Evolutionary conservation across 2,888 invertebrate species (phyloP), one percentile per base, ranked within the genome.

Genomic region (Dynastes maya): DNA sequence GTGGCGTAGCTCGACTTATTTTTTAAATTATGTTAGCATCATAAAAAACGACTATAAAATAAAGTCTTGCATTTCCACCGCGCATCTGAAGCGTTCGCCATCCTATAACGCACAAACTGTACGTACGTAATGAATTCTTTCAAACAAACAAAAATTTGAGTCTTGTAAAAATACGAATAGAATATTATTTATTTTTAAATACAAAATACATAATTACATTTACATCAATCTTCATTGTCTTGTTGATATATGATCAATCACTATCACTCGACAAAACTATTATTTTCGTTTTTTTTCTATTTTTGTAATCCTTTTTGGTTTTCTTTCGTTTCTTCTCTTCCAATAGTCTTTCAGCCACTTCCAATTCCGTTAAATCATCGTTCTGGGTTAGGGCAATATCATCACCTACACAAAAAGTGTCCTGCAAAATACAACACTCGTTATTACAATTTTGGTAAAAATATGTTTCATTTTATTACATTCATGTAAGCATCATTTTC

Each of bases 341-440:
- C 55, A 91, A 86, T 79, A 91, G 90, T 67, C 85, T 86, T 87
- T 94, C 94, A 0, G 94, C 93, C 68, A 92, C 85, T 85, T 94
- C 94, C 80, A 94, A 87, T 80, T 91, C 90, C 0, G 89, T 92
- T 83, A 90, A 87, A 83, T 91, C 90, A 65, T 88, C 0, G 83
- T 88, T 87, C 89, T 89, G 63, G 70, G 88, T 89, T 76, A 89
- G 85, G 75, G 89, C 91, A 49, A 79, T 65, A 45, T 91, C 91
- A 83, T 93, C 92, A 74, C 91, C 90, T 0, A 92, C 92, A 85
- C 93, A 93, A 86, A 94, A 93, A 64, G 93, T 92, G 85, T 93
- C 93, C 92, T 93, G 85, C 80, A 90, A 89, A 75, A 72, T 80
- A 2, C 1, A 49, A 13, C 22, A 11, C 16, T 4, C 16, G 22